These are phyloP conservation scores for Linyphia triangularis DNA, from an alignment of 2,888 invertebrate species.

Conservation along the genomic window DNA sequence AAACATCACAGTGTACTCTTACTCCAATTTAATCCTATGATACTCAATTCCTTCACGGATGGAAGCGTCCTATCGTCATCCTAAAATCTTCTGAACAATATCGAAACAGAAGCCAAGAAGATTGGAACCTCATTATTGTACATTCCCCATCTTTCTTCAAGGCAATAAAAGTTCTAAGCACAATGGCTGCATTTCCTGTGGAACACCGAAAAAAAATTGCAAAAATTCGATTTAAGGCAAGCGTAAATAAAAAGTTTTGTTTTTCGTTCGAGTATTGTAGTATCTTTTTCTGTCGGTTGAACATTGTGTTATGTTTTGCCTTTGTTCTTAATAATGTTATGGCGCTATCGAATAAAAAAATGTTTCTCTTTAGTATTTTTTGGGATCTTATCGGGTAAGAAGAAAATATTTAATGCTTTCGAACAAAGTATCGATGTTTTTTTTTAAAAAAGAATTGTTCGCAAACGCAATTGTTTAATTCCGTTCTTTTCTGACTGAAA, in stretches of 20 bases:
- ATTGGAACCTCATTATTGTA: slow-evolving; percentile 28
- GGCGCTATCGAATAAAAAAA: background rate
- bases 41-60: background rate
- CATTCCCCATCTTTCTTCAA: background rate
- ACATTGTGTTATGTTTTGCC: no score
- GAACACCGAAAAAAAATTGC: background rate
- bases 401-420: background rate
- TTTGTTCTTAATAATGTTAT: background rate
- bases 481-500: background rate
- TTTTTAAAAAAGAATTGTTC: background rate
- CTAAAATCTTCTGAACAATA: background rate
- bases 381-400: background rate
- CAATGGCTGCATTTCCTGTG: background rate
- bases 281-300: background rate
- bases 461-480: background rate
- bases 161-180: background rate
- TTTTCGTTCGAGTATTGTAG: background rate
- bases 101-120: background rate
- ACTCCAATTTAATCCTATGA: background rate
- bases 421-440: background rate
- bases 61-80: background rate
- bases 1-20: background rate
- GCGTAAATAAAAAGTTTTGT: slow-evolving; percentile 11
- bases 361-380: background rate
- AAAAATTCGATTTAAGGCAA: background rate